Evolutionary conservation across 2,113 vertebrate species (phyloP).

Genomic region (Himantopus leucocephalus): DNA sequence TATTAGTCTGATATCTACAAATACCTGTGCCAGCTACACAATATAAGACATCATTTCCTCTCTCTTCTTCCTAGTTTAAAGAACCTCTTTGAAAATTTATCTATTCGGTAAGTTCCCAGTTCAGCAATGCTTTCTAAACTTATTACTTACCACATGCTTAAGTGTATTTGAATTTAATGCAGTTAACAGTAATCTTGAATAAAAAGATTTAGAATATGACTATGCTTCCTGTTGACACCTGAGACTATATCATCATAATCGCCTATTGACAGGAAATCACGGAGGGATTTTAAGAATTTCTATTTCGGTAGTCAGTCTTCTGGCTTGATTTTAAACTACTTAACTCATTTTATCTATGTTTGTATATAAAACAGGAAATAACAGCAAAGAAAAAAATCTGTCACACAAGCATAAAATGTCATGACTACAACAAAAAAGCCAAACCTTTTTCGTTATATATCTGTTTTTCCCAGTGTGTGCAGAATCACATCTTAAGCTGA

Average conservation of each 20-base stretch:
- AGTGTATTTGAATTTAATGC: neutral
- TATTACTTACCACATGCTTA: neutral
- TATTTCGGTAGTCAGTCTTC: neutral
- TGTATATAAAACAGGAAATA: neutral
- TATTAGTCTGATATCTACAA: neutral
- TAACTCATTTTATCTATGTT: neutral
- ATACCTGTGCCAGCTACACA: neutral
- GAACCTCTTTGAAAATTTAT: neutral
- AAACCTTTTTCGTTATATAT: neutral
- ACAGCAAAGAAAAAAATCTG: neutral
- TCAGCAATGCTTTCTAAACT: neutral
- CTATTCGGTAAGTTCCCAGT: neutral
- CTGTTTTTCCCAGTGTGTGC: neutral
- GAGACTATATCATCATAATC: neutral
- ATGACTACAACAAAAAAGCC: neutral
- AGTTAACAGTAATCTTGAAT: neutral
- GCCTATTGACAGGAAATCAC: neutral
- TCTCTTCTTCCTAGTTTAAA: neutral
- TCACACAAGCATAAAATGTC: neutral
- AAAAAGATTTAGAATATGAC: neutral
- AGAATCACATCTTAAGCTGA: neutral
- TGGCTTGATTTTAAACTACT: neutral
- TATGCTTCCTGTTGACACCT: neutral
- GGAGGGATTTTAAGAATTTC: neutral
- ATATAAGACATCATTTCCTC: neutral